phyloP scores from a whole-genome alignment of 1,140 invertebrate species.

The Leptoteleia sp. region DNA sequence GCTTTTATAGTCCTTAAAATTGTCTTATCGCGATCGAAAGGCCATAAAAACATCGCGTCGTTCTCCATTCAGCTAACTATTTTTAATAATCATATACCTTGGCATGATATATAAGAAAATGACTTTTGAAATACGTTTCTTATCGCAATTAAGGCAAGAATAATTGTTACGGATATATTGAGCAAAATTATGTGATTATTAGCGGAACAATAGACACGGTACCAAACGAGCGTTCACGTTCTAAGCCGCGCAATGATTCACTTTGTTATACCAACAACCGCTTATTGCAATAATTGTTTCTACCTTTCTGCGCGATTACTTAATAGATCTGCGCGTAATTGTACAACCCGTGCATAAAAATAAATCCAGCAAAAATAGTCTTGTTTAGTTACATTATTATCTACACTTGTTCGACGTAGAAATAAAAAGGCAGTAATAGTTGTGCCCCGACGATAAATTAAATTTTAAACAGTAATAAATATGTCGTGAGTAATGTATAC shows the following conservation, averaged over 20 bases:
- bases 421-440: constrained; percentile 33
- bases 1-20: constrained; percentile 25
- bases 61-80: neutral
- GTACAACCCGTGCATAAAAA: constrained; percentile 36
- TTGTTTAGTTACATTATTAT: neutral
- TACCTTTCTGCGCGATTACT: constrained; percentile 44
- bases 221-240: constrained; percentile 21
- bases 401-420: neutral
- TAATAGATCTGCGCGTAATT: constrained; percentile 46
- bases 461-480: constrained; percentile 51
- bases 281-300: constrained; percentile 44
- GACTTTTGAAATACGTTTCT: constrained; percentile 22
- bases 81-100: constrained; percentile 10
- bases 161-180: constrained; percentile 48
- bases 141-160: constrained; percentile 30
- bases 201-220: constrained; percentile 40
- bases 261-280: constrained; percentile 30
- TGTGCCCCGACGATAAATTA: constrained; percentile 44
- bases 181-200: constrained; percentile 46
- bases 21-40: constrained; percentile 20
- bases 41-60: neutral
- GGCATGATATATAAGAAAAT: constrained; percentile 26
- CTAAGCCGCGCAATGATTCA: constrained; percentile 35
- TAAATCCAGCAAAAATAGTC: constrained; percentile 8
- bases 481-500: constrained; percentile 13